Conservation (phyloP, 2,888 invertebrate genomes). For the Allygus modestus region DNA sequence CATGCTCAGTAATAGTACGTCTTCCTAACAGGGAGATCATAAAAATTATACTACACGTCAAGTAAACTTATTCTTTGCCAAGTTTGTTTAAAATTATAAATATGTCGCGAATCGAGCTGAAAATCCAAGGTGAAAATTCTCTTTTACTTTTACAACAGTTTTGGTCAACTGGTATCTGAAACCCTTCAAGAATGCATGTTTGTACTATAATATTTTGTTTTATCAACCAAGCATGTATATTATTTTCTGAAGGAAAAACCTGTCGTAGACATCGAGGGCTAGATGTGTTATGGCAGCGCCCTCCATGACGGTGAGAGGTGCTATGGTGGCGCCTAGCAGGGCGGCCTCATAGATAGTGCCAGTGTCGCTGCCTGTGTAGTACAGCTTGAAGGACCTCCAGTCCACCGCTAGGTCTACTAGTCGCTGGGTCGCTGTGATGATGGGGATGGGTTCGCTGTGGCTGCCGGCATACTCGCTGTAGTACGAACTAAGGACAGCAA, state of each 20-base stretch:
- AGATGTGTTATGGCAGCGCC: background rate
- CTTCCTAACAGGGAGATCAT: no score
- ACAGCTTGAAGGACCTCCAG: background rate
- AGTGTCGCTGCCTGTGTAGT: background rate
- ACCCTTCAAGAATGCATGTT: no score
- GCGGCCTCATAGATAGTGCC: background rate
- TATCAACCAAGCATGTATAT: no score
- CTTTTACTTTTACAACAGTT: no score
- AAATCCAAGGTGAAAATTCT: no score
- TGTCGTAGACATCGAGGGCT: constrained; percentile 3
- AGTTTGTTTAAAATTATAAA: no score
- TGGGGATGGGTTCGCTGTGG: constrained; percentile 6
- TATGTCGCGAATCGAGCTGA: no score
- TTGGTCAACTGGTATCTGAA: no score
- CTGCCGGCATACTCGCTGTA: background rate
- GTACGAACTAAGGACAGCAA: constrained; percentile 7
- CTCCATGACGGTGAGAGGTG: background rate
- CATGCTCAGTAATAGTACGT: no score
- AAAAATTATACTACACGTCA: no score
- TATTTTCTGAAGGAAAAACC: background rate
- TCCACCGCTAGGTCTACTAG: background rate
- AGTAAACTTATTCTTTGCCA: no score
- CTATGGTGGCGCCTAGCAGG: background rate
- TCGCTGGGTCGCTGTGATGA: background rate
- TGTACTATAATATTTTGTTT: no score